These are phyloP conservation scores for Polyommatus iphigenia DNA, from an alignment of 2,888 invertebrate genomes.

Conservation along the genomic window DNA sequence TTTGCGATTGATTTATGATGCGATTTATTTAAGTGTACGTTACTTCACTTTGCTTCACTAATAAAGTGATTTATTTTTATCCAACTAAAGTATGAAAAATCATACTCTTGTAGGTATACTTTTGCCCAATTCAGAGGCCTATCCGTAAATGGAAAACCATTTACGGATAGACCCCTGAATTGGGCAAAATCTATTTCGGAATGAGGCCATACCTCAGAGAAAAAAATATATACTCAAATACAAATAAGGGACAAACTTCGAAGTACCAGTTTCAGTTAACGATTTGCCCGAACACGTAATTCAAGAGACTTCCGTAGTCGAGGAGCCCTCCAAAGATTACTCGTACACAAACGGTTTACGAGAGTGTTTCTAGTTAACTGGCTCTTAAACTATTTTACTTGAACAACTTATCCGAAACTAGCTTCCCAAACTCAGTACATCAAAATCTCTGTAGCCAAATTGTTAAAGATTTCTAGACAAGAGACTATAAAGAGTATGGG, in stretches of 20 bases:
- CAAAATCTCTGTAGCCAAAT: not conserved
- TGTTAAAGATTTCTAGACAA: not conserved
- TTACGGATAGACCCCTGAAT: too few relatives aligned
- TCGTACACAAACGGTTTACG: conserved; percentile 15
- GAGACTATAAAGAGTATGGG: too few relatives aligned
- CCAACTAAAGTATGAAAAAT: not conserved
- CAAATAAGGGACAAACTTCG: not conserved
- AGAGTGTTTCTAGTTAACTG: not conserved
- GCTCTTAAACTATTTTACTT: conserved; percentile 17
- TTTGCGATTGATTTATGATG: not conserved
- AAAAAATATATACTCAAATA: not conserved
- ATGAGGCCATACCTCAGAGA: not conserved
- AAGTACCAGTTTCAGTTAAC: not conserved
- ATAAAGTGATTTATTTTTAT: not conserved
- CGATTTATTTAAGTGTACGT: not conserved
- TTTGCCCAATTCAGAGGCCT: too few relatives aligned
- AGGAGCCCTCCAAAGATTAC: not conserved
- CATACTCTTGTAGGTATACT: too few relatives aligned
- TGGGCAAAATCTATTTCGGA: not conserved
- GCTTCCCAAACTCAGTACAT: not conserved
- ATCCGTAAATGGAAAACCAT: too few relatives aligned
- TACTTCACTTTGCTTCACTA: not conserved
- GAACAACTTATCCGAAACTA: not conserved
- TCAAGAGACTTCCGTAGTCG: conserved; percentile 12
- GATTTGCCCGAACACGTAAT: not conserved